These are phyloP conservation scores for Cephus cinctus DNA, from an alignment of 1,140 invertebrate genomes.

Conservation along the genomic window DNA sequence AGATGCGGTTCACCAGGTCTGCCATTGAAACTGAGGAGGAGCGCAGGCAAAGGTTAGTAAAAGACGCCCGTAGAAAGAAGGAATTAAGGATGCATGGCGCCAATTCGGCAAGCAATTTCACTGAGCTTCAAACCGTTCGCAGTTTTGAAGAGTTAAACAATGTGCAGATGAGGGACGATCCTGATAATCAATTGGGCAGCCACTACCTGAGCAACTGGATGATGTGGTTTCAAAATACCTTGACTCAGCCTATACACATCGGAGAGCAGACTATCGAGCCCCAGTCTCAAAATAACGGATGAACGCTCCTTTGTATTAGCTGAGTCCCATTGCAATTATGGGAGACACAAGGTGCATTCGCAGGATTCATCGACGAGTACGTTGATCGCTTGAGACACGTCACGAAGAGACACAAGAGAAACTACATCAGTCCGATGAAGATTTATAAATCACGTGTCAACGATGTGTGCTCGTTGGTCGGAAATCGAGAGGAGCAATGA, in stretches of 20 bases:
- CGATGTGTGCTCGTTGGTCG: too few species aligned
- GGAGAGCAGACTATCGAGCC: slow-evolving; percentile 22
- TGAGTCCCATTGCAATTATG: too few species aligned
- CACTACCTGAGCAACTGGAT: slow-evolving; percentile 42
- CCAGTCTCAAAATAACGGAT: slow-evolving; percentile 23
- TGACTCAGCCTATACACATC: slow-evolving; percentile 26
- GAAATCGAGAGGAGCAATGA: too few species aligned
- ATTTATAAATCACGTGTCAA: too few species aligned
- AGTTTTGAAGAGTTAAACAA: slow-evolving; percentile 38
- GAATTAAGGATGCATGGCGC: slow-evolving; percentile 38
- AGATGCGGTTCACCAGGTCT: slow-evolving; percentile 42
- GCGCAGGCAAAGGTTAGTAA: slow-evolving; percentile 37
- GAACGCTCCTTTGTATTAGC: slow-evolving; percentile 6
- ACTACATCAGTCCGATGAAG: too few species aligned
- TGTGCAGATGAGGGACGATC: slow-evolving; percentile 31
- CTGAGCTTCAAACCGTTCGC: slow-evolving; percentile 30
- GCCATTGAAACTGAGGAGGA: slow-evolving; percentile 42
- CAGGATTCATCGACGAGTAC: too few species aligned
- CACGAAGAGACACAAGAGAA: too few species aligned
- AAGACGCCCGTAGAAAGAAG: slow-evolving; percentile 37
- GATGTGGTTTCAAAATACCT: slow-evolving; percentile 41
- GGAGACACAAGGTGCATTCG: too few species aligned
- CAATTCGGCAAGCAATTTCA: slow-evolving; percentile 26
- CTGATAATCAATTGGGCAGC: slow-evolving; percentile 31
- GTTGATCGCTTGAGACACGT: too few species aligned